Percentiles rank a stretch among this genome's conserved stretches.
Conservation (phyloP, 2,888 invertebrate species). For the Eilema sororculum region DNA sequence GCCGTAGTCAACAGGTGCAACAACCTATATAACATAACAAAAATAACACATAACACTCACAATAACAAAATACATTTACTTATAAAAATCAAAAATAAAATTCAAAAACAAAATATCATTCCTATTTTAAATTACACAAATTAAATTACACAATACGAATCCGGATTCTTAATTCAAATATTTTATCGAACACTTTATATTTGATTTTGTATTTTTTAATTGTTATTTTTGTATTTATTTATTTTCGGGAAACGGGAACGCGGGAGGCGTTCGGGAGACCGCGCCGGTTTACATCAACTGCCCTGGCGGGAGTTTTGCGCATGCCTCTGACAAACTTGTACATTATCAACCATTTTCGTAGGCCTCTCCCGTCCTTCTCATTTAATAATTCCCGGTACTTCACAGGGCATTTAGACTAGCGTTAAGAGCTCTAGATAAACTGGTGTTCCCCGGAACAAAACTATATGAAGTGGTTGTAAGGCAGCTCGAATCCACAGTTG, state of each 20-base stretch:
- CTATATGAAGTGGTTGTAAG: slow-evolving; percentile 51
- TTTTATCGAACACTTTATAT: slow-evolving; percentile 29
- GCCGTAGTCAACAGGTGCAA: slow-evolving; percentile 65
- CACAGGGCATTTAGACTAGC: slow-evolving; percentile 28
- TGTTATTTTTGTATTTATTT: slow-evolving; percentile 23
- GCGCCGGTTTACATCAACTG: slow-evolving; percentile 68
- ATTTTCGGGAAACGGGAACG: slow-evolving; percentile 34
- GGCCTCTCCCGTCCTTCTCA: slow-evolving; percentile 57
- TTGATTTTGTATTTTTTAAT: slow-evolving; percentile 10
- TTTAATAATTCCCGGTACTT: slow-evolving; percentile 16
- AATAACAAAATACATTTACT: slow-evolving; percentile 23
- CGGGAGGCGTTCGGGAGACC: slow-evolving; percentile 59
- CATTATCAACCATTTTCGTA: slow-evolving; percentile 51
- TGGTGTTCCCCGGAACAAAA: slow-evolving; percentile 55
- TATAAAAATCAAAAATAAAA: slow-evolving; percentile 7
- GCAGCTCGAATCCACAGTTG: slow-evolving; percentile 79
- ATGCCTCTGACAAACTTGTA: slow-evolving; percentile 70
- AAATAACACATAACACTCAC: slow-evolving; percentile 14
- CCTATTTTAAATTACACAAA: slow-evolving; percentile 18
- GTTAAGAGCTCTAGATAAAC: slow-evolving; percentile 45
- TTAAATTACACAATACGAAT: slow-evolving; percentile 19
- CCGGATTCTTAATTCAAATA: slow-evolving; percentile 10
- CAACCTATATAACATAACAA: slow-evolving; percentile 48
- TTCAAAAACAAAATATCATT: slow-evolving; percentile 7
- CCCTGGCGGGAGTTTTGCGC: slow-evolving; percentile 62